A percentile compares a stretch with the other conserved stretches of the same genome.
These are phyloP conservation scores for Serilophus lunatus DNA, from an alignment of 2,113 vertebrate genomes.

Conservation along the genomic window DNA sequence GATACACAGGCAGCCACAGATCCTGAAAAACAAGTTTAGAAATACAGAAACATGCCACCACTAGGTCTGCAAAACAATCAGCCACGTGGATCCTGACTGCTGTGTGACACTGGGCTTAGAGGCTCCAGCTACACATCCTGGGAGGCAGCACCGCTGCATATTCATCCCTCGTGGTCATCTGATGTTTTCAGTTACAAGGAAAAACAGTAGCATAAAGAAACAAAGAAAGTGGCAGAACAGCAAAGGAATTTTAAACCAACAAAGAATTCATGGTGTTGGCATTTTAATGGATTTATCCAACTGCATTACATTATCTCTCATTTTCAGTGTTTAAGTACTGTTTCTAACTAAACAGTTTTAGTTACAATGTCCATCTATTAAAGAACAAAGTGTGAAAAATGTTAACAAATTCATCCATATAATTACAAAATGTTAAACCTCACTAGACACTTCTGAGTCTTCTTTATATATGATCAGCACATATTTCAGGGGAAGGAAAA, in stretches of 20 bases:
- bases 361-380: not conserved
- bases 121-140: not conserved
- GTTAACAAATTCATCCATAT: not conserved
- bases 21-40: slow-evolving; percentile 60
- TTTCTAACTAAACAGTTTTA: not conserved
- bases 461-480: not conserved
- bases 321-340: not conserved
- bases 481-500: slow-evolving; percentile 5
- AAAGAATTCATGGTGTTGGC: not conserved
- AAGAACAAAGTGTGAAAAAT: not conserved
- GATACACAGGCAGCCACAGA: not conserved
- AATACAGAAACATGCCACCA: slow-evolving; percentile 20
- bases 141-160: not conserved
- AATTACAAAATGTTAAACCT: not conserved
- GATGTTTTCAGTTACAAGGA: slow-evolving; percentile 32
- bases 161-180: not conserved
- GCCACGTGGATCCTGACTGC: slow-evolving; percentile 9
- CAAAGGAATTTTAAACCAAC: slow-evolving; percentile 22
- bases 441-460: not conserved
- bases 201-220: slow-evolving; percentile 15
- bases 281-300: not conserved
- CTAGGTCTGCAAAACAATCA: slow-evolving; percentile 19
- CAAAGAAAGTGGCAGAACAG: slow-evolving; percentile 23
- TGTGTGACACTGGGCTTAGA: not conserved
- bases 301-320: not conserved